Evolutionary conservation across 2,888 invertebrate genomes (phyloP).

Genomic region (Mythimna lalbum): DNA sequence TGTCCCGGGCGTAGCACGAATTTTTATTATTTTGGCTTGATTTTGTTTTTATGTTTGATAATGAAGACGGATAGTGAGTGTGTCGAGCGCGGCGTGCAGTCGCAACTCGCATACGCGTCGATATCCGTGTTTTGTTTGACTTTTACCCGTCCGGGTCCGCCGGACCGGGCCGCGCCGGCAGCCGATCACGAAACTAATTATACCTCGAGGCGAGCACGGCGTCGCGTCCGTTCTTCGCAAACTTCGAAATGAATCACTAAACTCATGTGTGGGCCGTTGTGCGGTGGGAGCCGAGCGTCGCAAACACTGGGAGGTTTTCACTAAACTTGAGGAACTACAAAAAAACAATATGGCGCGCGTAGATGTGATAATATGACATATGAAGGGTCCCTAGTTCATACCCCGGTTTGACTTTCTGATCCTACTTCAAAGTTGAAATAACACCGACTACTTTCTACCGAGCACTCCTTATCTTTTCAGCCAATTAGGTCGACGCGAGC

Average conservation of each 20-base stretch:
- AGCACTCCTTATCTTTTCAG: conserved; percentile 47
- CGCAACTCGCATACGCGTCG: conserved; percentile 70
- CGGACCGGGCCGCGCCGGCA: conserved; percentile 61
- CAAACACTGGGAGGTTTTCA: conserved; percentile 35
- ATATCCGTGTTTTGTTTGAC: conserved; percentile 83
- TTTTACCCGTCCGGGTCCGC: conserved; percentile 73
- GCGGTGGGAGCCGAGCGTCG: conserved; percentile 36
- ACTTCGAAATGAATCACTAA: conserved; percentile 79
- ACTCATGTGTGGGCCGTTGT: conserved; percentile 66
- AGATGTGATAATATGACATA: not conserved
- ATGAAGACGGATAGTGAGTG: conserved; percentile 45
- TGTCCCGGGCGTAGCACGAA: conserved; percentile 22
- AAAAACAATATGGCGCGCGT: not conserved
- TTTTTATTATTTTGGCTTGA: conserved; percentile 39
- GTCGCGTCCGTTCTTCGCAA: conserved; percentile 76
- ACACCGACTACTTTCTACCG: conserved; percentile 9
- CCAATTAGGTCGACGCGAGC: conserved; percentile 54
- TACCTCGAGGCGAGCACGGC: conserved; percentile 80
- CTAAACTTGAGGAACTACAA: conserved; percentile 34
- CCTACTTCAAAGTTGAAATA: conserved; percentile 42
- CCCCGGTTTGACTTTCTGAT: conserved; percentile 19
- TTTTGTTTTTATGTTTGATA: conserved; percentile 42
- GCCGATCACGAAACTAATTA: conserved; percentile 85
- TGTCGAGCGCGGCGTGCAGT: conserved; percentile 36
- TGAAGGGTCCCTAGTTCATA: conserved; percentile 3